Conservation (phyloP, 1,140 invertebrate genomes). For the Phthorimaea operculella region DNA sequence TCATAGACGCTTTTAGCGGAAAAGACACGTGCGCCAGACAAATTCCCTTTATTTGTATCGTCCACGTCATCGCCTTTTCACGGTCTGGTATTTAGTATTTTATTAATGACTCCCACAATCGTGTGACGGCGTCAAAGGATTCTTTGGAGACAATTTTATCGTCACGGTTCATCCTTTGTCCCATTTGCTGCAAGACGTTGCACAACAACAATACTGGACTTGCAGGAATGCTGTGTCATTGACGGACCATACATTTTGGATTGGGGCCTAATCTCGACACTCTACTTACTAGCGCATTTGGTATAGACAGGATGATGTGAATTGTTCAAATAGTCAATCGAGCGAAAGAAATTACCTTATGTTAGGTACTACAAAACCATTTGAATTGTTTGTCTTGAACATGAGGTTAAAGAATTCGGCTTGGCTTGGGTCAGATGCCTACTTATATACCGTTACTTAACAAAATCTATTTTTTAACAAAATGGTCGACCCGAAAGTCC, state of each 20-base stretch:
- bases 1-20: slow-evolving; percentile 7
- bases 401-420: too few species aligned
- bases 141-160: slow-evolving; percentile 55
- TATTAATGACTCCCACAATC: slow-evolving; percentile 54
- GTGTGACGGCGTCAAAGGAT: slow-evolving; percentile 47
- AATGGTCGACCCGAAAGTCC: neutral
- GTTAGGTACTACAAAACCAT: too few species aligned
- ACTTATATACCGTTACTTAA: neutral
- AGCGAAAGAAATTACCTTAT: too few species aligned
- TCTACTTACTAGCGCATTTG: slow-evolving; percentile 23
- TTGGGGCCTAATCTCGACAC: slow-evolving; percentile 41
- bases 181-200: slow-evolving; percentile 51
- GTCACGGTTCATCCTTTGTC: slow-evolving; percentile 43
- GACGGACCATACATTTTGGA: slow-evolving; percentile 50
- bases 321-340: slow-evolving; percentile 2
- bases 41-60: slow-evolving; percentile 33
- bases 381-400: too few species aligned
- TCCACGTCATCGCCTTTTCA: slow-evolving; percentile 42
- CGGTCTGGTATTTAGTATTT: slow-evolving; percentile 46
- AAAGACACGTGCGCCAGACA: slow-evolving; percentile 29
- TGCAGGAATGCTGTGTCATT: slow-evolving; percentile 48
- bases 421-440: too few species aligned
- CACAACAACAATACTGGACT: slow-evolving; percentile 55
- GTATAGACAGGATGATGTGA: slow-evolving; percentile 34
- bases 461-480: neutral